These are phyloP conservation scores for Asobara japonica DNA, from an alignment of 1,140 invertebrate species.

Conservation along the genomic window DNA sequence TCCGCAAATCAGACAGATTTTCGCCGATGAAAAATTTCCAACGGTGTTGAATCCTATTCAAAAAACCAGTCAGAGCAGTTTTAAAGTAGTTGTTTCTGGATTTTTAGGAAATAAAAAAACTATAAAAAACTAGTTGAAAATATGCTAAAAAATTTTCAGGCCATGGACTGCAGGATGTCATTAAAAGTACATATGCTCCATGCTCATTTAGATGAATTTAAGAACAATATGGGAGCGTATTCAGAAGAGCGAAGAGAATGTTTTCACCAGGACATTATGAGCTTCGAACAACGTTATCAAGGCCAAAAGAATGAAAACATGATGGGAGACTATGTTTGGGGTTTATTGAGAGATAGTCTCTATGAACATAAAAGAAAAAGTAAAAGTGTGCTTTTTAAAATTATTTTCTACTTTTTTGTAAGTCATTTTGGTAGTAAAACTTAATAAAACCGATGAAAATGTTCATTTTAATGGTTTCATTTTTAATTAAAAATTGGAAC, in stretches of 20 bases:
- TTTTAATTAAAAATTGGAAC: too few relatives aligned
- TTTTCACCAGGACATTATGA: too few relatives aligned
- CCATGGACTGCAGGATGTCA: conserved; percentile 58
- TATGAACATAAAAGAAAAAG: too few relatives aligned
- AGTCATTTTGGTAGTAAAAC: too few relatives aligned
- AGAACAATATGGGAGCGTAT: conserved; percentile 51
- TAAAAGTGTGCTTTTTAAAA: too few relatives aligned
- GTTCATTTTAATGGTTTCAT: too few relatives aligned
- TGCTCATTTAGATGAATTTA: conserved; percentile 55
- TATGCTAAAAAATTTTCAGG: conserved; percentile 22
- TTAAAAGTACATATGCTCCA: conserved; percentile 56
- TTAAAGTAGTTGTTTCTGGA: too few relatives aligned
- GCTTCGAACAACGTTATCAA: conserved; percentile 36
- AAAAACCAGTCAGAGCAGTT: conserved; percentile 36
- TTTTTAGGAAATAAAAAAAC: conserved; percentile 38
- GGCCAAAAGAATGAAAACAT: conserved; percentile 49
- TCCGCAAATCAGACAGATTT: too few relatives aligned
- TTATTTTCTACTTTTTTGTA: too few relatives aligned
- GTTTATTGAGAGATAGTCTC: conserved; percentile 32
- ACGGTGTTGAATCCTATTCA: conserved; percentile 28
- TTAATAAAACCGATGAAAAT: too few relatives aligned
- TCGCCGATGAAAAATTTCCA: conserved; percentile 29
- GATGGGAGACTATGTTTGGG: conserved; percentile 51
- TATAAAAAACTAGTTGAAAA: conserved; percentile 26
- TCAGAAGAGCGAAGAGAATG: conserved; percentile 44